Percentiles rank a stretch among this genome's conserved stretches.
These are phyloP conservation scores for Gracilinanus agilis DNA, from an alignment of 2,113 vertebrate species.

Conservation along the genomic window DNA sequence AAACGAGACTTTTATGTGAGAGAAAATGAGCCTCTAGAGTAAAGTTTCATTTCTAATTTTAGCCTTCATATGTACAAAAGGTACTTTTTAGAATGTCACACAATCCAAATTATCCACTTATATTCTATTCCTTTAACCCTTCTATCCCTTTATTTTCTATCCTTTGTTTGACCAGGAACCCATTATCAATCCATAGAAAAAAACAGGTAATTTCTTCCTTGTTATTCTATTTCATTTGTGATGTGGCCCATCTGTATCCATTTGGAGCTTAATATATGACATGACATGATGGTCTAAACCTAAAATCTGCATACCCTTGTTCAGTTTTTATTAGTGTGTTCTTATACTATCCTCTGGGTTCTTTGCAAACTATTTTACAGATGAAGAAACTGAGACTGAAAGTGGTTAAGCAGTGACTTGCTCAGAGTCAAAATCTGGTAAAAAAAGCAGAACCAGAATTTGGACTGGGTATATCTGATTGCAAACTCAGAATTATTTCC, in stretches of 20 bases:
- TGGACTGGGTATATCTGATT: background rate
- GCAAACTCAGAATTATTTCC: background rate
- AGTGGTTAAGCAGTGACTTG: background rate
- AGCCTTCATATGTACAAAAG: background rate
- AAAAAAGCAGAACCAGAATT: background rate
- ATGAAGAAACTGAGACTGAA: slow-evolving; percentile 11
- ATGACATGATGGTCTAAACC: background rate
- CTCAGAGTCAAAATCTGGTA: slow-evolving; percentile 5
- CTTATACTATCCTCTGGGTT: background rate
- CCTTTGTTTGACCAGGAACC: background rate
- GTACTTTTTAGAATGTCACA: background rate
- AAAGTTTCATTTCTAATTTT: background rate
- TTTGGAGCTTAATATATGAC: background rate
- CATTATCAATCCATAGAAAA: no score
- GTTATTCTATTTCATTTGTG: background rate
- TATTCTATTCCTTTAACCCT: background rate
- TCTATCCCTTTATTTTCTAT: background rate
- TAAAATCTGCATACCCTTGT: background rate
- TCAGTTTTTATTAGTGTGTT: background rate
- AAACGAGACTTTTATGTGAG: background rate
- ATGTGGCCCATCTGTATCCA: background rate
- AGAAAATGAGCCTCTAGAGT: background rate
- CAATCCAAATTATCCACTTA: background rate
- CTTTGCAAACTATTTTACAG: background rate
- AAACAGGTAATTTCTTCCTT: background rate